Evolutionary conservation across 2,888 invertebrate genomes (phyloP).

Genomic region (Parelbella ahira): DNA sequence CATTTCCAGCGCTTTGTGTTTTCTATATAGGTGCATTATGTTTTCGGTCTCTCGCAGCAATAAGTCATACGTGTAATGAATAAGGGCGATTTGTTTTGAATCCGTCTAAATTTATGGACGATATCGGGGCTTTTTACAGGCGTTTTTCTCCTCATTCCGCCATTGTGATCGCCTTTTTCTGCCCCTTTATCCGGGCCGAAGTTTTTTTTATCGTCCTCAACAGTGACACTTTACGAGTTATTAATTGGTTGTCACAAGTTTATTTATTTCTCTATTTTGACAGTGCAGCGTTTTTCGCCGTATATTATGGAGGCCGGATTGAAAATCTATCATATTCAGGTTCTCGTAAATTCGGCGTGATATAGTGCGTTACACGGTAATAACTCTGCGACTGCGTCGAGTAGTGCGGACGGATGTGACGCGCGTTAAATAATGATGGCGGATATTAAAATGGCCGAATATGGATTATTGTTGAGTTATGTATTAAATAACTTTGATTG

Average conservation of each 20-base stretch:
- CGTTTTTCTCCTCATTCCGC: conserved; percentile 70
- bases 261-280: conserved; percentile 81
- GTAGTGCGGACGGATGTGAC: conserved; percentile 76
- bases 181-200: conserved; percentile 60
- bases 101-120: conserved; percentile 76
- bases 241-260: conserved; percentile 79
- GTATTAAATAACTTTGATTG: conserved; percentile 1
- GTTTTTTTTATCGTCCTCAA: conserved; percentile 69
- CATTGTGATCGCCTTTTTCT: conserved; percentile 76
- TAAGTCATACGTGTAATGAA: conserved; percentile 80
- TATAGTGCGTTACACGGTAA: conserved; percentile 77
- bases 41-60: conserved; percentile 61
- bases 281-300: conserved; percentile 70
- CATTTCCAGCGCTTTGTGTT: conserved; percentile 58
- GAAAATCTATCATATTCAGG: conserved; percentile 81
- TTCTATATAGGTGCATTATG: conserved; percentile 69
- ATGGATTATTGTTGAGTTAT: conserved; percentile 34
- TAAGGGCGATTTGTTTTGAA: conserved; percentile 81
- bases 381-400: conserved; percentile 72
- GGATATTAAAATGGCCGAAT: conserved; percentile 71
- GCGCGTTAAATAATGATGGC: conserved; percentile 72
- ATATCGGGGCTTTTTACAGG: conserved; percentile 73
- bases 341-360: conserved; percentile 78
- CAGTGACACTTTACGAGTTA: conserved; percentile 80
- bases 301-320: conserved; percentile 73